Base-by-base conservation (phyloP, 2,113 vertebrate genomes). In the Ammodytes dubius region DNA sequence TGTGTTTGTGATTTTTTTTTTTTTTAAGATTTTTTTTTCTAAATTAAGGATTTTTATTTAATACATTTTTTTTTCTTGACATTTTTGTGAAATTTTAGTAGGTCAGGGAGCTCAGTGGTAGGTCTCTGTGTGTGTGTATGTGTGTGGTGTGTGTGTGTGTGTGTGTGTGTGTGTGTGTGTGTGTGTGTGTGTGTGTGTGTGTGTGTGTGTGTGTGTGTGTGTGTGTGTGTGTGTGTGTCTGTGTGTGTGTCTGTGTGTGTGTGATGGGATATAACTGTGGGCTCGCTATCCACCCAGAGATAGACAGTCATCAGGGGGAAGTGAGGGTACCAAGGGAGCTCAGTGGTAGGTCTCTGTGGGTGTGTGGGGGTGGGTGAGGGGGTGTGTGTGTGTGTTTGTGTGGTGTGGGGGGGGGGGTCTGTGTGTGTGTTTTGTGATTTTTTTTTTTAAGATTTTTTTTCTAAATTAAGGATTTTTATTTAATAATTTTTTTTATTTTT, bases 81-180 rank as follows among this genome's bases (percentile, higher is more conserved):
- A n/a, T n/a, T n/a, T n/a, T n/a, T n/a, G n/a, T n/a, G n/a, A n/a
- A n/a, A n/a, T n/a, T n/a, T n/a, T n/a, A n/a, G n/a, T n/a, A n/a
- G n/a, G n/a, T 97, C 6, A 94, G 97, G 35, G 97, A 98, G 1
- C 94, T 99, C 61, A 95, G 91, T 70, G 98, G 98, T 99, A 14
- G 61, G 90, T 73, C 12, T 39, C 17, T 43, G n/a, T n/a, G n/a
- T n/a, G n/a, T n/a, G n/a, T n/a, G n/a, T n/a, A n/a, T n/a, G n/a
- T n/a, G n/a, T n/a, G n/a, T n/a, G n/a, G n/a, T n/a, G n/a, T n/a
- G n/a, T n/a, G n/a, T n/a, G n/a, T n/a, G n/a, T n/a, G n/a, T n/a
- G n/a, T n/a, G n/a, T n/a, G n/a, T n/a, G n/a, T n/a, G n/a, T n/a
- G n/a, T n/a, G n/a, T n/a, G n/a, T n/a, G n/a, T n/a, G n/a, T n/a